Base-by-base conservation (phyloP, 2,888 invertebrate genomes). In the Oscheius sp. region DNA sequence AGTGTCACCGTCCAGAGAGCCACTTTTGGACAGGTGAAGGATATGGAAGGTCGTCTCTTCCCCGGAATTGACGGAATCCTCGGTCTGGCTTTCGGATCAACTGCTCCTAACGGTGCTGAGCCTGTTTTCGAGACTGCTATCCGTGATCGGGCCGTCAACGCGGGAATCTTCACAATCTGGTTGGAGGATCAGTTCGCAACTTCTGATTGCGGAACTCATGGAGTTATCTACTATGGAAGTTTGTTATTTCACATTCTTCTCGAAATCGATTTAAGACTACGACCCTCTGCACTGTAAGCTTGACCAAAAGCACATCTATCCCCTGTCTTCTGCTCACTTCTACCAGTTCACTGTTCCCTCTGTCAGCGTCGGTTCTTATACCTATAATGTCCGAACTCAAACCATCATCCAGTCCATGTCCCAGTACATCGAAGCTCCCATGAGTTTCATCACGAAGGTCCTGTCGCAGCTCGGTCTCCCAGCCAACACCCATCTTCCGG, bases 171-270 rank as follows among this genome's bases (percentile, higher is more conserved):
- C 50, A 33, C 33, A 10, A 50, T 50, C 21, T 74, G 74, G 74
- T n/a, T 74, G 33, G 74, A 74, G 37, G 70, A 74, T 58, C 66
- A 68, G 42, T 57, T 47, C 11, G 58, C 48, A 7, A 74, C 74
- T 50, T n/a, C 3, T 10, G 74, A 74, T 47, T 57, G 57, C 11
- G 74, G 74, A 68, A 57, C 66, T 48, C 50, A 51, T 42, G 74
- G 74, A 29, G 68, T 68, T 32, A 68, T 74, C 66, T 74, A 68
- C 42, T 74, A 68, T 35, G 74, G 74, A 74, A 51, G 74, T 66
- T 9, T 1, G 74, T 47, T 11, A 0, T 53, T 33, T 9, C 2
- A 3, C 11, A 3, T 9, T 1, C 10, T 60, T 60, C 59, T 29
- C 2, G 11, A 60, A 42, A 11, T 2, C 29, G 29, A 29, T 7